A percentile compares a stretch with the other conserved stretches of the same genome.
phyloP scores from a whole-genome alignment of 2,888 invertebrate species.

The Chirona hameri region DNA sequence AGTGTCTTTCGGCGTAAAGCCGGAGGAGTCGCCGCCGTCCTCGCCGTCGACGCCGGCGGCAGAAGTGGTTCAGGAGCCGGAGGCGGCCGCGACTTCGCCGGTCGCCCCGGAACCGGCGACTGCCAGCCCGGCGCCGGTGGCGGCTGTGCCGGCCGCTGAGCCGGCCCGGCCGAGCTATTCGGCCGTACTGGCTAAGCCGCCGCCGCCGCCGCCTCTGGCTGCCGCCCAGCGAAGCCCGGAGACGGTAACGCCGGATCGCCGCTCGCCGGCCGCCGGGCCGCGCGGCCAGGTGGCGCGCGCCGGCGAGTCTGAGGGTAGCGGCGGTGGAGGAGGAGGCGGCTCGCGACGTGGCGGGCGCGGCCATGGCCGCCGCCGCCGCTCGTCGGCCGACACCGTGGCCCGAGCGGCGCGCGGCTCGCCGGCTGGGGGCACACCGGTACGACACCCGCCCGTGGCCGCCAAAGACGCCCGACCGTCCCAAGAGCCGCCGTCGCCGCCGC shows the following conservation, averaged over 20 bases:
- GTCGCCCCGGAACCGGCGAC: not conserved
- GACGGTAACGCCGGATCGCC: not conserved
- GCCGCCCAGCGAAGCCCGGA: not conserved
- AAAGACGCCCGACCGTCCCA: not conserved
- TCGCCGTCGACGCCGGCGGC: not conserved
- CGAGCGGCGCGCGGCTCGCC: not conserved
- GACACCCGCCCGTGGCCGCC: not conserved
- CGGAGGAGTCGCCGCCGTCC: not conserved
- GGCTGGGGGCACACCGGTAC: not conserved
- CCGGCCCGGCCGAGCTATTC: not conserved
- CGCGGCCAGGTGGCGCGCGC: not conserved
- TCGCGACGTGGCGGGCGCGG: not conserved
- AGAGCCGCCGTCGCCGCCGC: not conserved
- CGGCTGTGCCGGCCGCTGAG: not conserved
- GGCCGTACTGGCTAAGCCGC: slow-evolving; percentile 22
- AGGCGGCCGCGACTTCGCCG: not conserved
- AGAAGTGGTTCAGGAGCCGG: not conserved
- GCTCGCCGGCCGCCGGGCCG: not conserved
- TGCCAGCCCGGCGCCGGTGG: not conserved
- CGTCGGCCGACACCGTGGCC: not conserved
- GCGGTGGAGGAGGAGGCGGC: not conserved
- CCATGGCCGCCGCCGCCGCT: slow-evolving; percentile 7
- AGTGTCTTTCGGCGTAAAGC: not conserved
- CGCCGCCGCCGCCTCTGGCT: not conserved
- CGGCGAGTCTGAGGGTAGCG: not conserved